Conservation (phyloP, 2,113 vertebrate species). For the Isurus oxyrinchus region DNA sequence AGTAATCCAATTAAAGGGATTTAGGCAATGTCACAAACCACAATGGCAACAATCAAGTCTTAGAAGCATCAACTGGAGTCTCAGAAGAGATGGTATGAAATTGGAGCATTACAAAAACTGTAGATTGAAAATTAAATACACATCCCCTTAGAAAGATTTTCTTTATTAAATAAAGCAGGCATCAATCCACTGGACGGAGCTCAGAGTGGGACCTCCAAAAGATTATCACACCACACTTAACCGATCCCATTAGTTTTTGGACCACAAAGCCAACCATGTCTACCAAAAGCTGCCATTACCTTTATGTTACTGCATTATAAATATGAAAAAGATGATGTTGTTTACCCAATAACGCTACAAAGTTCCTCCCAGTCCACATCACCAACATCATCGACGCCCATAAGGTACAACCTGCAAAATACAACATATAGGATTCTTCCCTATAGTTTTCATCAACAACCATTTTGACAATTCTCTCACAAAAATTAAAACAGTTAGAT, state of each 20-base stretch:
- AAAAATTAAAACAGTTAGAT: neutral
- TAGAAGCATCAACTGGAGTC: neutral
- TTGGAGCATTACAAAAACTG: neutral
- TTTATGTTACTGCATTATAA: neutral
- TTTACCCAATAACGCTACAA: slow-evolving; percentile 54
- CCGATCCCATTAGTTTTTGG: neutral
- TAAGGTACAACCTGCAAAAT: slow-evolving; percentile 50
- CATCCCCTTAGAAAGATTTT: neutral
- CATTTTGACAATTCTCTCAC: neutral
- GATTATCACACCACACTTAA: too few relatives aligned
- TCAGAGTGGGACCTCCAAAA: neutral
- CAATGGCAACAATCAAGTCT: neutral
- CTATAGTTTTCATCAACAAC: neutral
- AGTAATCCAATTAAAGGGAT: neutral
- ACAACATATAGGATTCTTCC: neutral
- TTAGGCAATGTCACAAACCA: neutral
- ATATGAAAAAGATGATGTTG: neutral
- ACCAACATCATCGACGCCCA: slow-evolving; percentile 52
- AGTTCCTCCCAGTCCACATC: slow-evolving; percentile 63
- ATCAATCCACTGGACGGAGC: neutral
- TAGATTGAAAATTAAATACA: neutral
- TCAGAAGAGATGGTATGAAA: neutral
- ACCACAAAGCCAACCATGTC: neutral
- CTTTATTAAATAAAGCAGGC: neutral
- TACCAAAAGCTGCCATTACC: neutral